Evolutionary conservation across 2,888 invertebrate genomes (phyloP).

Genomic region (Clitarchus hookeri): DNA sequence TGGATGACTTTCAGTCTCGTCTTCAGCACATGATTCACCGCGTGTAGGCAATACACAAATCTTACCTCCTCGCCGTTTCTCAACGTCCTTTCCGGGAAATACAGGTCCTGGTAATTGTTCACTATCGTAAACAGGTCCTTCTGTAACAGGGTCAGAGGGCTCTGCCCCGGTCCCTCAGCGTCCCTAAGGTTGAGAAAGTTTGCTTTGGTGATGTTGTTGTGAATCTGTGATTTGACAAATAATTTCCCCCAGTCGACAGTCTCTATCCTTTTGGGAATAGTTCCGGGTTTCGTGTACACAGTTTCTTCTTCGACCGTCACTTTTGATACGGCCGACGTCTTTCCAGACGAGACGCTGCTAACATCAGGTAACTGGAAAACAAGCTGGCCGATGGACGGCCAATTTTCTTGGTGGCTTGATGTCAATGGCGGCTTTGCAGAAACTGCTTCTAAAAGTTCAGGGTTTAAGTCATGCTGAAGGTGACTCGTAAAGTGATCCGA

Average conservation of each 20-base stretch:
- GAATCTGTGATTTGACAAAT: slow-evolving; percentile 70
- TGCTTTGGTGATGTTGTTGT: slow-evolving; percentile 62
- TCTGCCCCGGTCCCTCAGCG: slow-evolving; percentile 55
- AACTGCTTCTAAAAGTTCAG: slow-evolving; percentile 65
- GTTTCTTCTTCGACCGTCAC: slow-evolving; percentile 62
- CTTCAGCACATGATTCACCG: slow-evolving; percentile 90
- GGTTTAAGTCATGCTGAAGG: slow-evolving; percentile 67
- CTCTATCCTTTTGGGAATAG: slow-evolving; percentile 57
- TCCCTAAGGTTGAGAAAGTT: slow-evolving; percentile 61
- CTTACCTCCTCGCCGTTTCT: slow-evolving; percentile 79
- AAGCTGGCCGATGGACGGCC: slow-evolving; percentile 68
- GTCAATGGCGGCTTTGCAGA: slow-evolving; percentile 57
- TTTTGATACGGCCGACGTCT: slow-evolving; percentile 53
- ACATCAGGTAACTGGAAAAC: slow-evolving; percentile 61
- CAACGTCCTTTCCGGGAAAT: slow-evolving; percentile 73
- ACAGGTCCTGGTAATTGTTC: slow-evolving; percentile 84
- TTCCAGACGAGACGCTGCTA: slow-evolving; percentile 47
- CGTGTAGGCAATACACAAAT: slow-evolving; percentile 84
- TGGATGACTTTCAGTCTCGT: slow-evolving; percentile 77
- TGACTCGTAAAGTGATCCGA: slow-evolving; percentile 72
- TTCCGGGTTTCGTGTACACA: slow-evolving; percentile 60
- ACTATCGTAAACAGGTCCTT: slow-evolving; percentile 76
- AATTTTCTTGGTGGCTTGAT: slow-evolving; percentile 57
- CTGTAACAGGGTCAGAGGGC: slow-evolving; percentile 69
- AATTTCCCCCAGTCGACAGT: slow-evolving; percentile 60